Evolutionary conservation across 1,140 invertebrate genomes (phyloP), one percentile per base, ranked within the genome.

Genomic region (Zaprionus gabonicus): DNA sequence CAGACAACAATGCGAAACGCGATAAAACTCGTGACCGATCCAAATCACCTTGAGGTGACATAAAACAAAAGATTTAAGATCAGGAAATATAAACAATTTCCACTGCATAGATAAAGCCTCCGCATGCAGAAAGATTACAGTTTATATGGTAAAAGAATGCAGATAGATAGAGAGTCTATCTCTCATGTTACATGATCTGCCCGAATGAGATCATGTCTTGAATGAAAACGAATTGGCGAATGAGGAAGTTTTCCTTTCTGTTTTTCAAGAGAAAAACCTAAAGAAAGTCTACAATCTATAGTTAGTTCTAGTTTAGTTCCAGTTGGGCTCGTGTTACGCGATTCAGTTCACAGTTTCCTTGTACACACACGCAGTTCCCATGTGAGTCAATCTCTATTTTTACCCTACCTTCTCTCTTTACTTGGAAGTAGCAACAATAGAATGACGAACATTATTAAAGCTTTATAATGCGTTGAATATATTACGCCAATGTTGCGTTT

Each of bases 51-150:
- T 59, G 62, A 71, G 23, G 15, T 34, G n/a, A 17, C 20, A 6
- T 27, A 12, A 31, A 31, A 62, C 31, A 51, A 72, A 73, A 73
- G 62, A 77, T 63, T 68, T 55, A 63, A 49, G 57, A 63, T 70
- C 60, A 71, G 67, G 59, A 64, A 71, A 57, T 71, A 64, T 36
- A 34, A 63, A 71, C 53, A 69, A 51, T 41, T 41, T 9, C 15
- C 31, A 69, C 15, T 17, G 63, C 20, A 25, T 64, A 56, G 49
- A 64, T 34, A 64, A 64, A 46, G 15, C 23, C 4, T 5, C 7
- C 12, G 28, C 49, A 56, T 64, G 20, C 46, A 23, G 46, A 6
- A 6, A 56, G 46, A 51, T 59, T 69, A 57, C 66, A 60, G 46
- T 12, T 2, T 3, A 2, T 10, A 0, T 51, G 6, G 9, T 46